Conservation (phyloP, 2,797 vertebrate species). For the Tympanoctomys barrerae region DNA sequence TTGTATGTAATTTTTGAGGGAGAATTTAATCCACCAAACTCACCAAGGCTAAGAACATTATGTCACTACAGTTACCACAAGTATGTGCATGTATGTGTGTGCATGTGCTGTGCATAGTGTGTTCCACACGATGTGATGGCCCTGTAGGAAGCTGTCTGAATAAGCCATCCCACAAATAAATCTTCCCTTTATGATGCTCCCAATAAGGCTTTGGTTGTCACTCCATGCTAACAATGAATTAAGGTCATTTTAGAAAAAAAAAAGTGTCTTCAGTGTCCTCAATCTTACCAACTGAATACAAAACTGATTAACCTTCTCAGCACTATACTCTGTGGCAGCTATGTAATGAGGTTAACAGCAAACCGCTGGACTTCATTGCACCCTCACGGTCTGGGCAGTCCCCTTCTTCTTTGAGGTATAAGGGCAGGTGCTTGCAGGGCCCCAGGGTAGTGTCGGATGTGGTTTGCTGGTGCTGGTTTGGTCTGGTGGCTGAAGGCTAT, state of each 20-base stretch:
- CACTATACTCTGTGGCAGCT: too few relatives aligned
- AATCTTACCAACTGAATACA: background rate
- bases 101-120: too few relatives aligned
- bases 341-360: background rate
- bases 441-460: background rate
- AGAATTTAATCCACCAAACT: background rate
- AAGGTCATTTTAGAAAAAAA: background rate
- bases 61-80: background rate
- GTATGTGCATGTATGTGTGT: background rate
- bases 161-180: background rate
- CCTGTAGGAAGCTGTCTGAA: background rate
- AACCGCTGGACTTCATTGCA: background rate
- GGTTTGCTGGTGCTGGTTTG: background rate
- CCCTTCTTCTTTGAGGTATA: background rate
- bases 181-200: background rate
- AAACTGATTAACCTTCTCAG: background rate
- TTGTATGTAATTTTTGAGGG: background rate
- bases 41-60: background rate
- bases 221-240: background rate
- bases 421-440: background rate
- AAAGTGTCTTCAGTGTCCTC: background rate
- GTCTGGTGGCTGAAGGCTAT: background rate
- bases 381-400: background rate
- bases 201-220: background rate
- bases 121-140: background rate